These are phyloP conservation scores for Deilephila elpenor DNA, from an alignment of 2,888 invertebrate genomes.

Conservation along the genomic window DNA sequence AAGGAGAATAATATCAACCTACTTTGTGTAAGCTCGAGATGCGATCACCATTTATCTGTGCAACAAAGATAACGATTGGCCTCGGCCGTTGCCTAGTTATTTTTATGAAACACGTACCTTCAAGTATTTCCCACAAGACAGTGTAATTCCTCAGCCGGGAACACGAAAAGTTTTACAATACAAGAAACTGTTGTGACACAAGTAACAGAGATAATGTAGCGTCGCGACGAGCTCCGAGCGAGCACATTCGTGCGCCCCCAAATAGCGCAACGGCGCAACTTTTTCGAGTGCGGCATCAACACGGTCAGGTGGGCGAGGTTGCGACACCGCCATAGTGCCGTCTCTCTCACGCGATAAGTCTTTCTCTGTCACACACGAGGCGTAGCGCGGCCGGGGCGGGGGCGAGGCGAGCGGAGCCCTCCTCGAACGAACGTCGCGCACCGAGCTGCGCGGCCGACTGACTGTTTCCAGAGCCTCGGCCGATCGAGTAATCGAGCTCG, in stretches of 20 bases:
- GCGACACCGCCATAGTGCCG: constrained; percentile 79
- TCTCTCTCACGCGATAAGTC: constrained; percentile 59
- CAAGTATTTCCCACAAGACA: not conserved
- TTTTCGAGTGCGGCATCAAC: constrained; percentile 84
- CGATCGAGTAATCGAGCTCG: constrained; percentile 66
- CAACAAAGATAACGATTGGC: constrained; percentile 63
- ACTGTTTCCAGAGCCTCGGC: constrained; percentile 66
- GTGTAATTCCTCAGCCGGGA: not conserved
- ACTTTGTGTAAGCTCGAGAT: constrained; percentile 51
- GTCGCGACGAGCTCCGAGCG: constrained; percentile 73
- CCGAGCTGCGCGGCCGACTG: constrained; percentile 83
- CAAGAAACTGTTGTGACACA: constrained; percentile 65
- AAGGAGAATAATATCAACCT: constrained; percentile 53
- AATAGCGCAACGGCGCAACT: constrained; percentile 85
- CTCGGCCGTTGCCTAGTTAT: constrained; percentile 46
- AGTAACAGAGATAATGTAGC: constrained; percentile 74
- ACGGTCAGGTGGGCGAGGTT: constrained; percentile 85
- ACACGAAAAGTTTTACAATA: constrained; percentile 47
- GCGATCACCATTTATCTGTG: constrained; percentile 59
- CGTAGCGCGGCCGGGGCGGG: constrained; percentile 50
- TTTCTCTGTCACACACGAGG: constrained; percentile 70
- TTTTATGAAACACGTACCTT: constrained; percentile 65
- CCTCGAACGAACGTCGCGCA: constrained; percentile 82
- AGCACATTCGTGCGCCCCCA: constrained; percentile 82
- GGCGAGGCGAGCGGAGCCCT: constrained; percentile 71